phyloP scores from a whole-genome alignment of 2,888 invertebrate species.

The Lissonota sp. region DNA sequence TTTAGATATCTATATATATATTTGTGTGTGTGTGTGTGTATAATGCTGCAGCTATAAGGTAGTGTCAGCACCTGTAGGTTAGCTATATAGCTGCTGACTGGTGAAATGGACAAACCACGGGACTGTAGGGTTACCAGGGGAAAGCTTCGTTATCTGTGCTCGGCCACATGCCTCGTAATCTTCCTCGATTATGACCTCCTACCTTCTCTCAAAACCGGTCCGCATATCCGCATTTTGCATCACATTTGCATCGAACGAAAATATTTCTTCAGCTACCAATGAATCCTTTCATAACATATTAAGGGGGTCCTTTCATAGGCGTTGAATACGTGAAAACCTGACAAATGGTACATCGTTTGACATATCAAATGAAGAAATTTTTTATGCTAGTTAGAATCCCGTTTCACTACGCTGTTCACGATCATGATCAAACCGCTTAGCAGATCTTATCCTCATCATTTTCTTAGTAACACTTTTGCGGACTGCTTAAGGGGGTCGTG shows the following conservation, averaged over 20 bases:
- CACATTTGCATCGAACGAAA: constrained; percentile 80
- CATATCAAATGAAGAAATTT: too few relatives aligned
- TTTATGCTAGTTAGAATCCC: too few relatives aligned
- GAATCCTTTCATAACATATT: not conserved
- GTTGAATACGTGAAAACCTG: too few relatives aligned
- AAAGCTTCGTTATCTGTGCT: constrained; percentile 79
- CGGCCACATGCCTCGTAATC: constrained; percentile 80
- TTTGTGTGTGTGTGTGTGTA: not conserved
- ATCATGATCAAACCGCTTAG: too few relatives aligned
- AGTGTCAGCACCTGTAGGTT: constrained; percentile 38
- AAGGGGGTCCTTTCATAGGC: too few relatives aligned
- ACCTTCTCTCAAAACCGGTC: constrained; percentile 69
- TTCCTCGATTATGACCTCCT: constrained; percentile 78
- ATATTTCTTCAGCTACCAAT: constrained; percentile 72
- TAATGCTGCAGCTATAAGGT: not conserved
- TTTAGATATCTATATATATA: not conserved
- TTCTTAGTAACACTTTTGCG: too few relatives aligned
- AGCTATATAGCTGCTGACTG: constrained; percentile 22
- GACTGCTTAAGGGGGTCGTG: too few relatives aligned
- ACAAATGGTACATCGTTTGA: too few relatives aligned
- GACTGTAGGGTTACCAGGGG: not conserved
- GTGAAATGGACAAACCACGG: constrained; percentile 7
- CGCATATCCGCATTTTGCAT: constrained; percentile 50
- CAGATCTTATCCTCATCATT: too few relatives aligned
- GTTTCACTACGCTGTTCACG: too few relatives aligned